Evolutionary conservation across 2,797 vertebrate genomes (phyloP), one percentile per base, ranked within the genome.

Genomic region (Vireo griseus): DNA sequence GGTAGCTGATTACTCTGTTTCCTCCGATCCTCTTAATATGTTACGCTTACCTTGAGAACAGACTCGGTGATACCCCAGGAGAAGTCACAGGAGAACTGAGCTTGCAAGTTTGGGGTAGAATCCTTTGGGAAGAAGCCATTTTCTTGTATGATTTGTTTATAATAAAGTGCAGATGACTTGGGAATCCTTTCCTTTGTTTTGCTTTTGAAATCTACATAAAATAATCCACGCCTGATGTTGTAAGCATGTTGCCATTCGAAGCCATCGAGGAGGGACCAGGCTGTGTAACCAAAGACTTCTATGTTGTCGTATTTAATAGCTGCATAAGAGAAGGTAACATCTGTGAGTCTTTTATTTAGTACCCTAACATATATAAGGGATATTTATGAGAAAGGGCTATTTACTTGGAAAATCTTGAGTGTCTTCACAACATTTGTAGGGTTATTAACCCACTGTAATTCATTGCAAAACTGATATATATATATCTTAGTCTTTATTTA

Each of bases 241-340:
- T 99, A 98, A 47, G 98, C 98, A 8, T 99, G 97, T 79, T 99
- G 99, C 99, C 99, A 99, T 95, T 99, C 99, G 76, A 99, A 99
- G 75, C 99, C 99, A 72, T 99, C 99, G 58, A 99, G 96, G 93
- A 99, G 97, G 16, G 99, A 99, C 99, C 99, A 99, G 75, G 98
- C 98, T 1, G 98, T 98, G 94, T 99, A 99, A 84, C 99, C 99
- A 84, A 99, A 98, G 90, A 99, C 99, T 69, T 93, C 97, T 58
- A 99, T 97, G 17, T 96, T 94, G 78, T 99, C 99, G 10, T 98
- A 94, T 75, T 96, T 98, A 78, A 99, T 97, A 62, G 99, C 99
- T 99, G 97, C 11, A 45, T 68, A 86, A 91, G 87, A 84, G 48
- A 95, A 88, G 92, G 72, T 68, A 80, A 91, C 57, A 89, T 90